Conservation (phyloP, 2,888 invertebrate genomes). For the Mythimna albipuncta region DNA sequence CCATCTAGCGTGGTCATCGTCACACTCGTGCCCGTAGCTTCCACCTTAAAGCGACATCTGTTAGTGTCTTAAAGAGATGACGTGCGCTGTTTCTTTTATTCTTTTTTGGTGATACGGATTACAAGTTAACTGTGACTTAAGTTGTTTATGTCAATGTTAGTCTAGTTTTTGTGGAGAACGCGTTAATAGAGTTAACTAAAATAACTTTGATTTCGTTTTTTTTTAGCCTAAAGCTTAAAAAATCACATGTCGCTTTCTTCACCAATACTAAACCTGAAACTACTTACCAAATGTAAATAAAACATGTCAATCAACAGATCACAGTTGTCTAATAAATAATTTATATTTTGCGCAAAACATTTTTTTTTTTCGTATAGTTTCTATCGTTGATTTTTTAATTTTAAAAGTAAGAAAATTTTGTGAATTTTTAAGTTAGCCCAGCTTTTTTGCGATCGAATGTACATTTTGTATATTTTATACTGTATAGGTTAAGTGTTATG, state of each 20-base stretch:
- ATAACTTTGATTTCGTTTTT: constrained; percentile 8
- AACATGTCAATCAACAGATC: constrained; percentile 44
- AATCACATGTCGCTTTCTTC: background rate
- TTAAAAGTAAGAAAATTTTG: constrained; percentile 54
- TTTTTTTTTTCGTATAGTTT: constrained; percentile 47
- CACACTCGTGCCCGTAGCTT: no score
- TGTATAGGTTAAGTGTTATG: constrained; percentile 67
- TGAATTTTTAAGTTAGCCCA: constrained; percentile 58
- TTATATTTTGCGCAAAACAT: constrained; percentile 60
- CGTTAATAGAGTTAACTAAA: background rate
- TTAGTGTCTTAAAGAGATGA: constrained; percentile 31
- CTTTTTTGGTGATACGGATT: constrained; percentile 14
- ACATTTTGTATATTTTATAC: constrained; percentile 76
- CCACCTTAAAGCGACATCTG: constrained; percentile 31
- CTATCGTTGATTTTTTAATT: constrained; percentile 55
- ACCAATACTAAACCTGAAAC: constrained; percentile 4
- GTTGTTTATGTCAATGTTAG: constrained; percentile 10
- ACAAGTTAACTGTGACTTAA: constrained; percentile 28
- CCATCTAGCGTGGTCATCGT: no score
- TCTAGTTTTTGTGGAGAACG: constrained; percentile 17
- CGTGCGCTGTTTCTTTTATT: constrained; percentile 29
- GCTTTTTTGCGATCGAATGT: constrained; percentile 67
- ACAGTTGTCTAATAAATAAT: constrained; percentile 42
- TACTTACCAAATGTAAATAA: constrained; percentile 54
- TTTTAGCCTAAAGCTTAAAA: background rate